Evolutionary conservation across 2,888 invertebrate species (phyloP), one percentile per base, ranked within the genome.

Genomic region (Oithona nana): DNA sequence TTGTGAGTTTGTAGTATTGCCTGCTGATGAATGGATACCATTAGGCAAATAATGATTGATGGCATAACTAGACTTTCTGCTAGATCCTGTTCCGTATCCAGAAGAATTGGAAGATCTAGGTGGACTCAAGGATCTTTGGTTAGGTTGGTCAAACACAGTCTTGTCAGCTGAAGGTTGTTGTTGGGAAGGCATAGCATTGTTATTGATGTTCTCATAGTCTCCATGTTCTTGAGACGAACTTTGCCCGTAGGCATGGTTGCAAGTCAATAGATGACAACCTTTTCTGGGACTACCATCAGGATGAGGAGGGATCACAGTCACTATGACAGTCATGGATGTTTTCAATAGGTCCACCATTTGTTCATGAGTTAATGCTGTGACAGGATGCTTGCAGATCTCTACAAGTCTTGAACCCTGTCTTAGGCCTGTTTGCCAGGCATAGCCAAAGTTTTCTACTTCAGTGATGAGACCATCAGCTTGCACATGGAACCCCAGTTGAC

Each of bases 381-480:
- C 87, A 30, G 89, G 88, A 26, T 89, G 84, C 72, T 87, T 86
- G 70, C 88, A 88, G 68, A 88, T 87, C 75, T 95, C 93, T 1
- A 94, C 88, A 66, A 95, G 78, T 20, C 93, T 80, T 59, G 87
- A 87, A 64, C 90, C 90, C 71, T 88, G 88, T 56, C 87, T 76
- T 56, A 95, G 78, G n/a, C 93, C 94, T 1, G 88, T 86, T 66
- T 75, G 73, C 72, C 74, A 77, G 39, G 77, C 77, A 66, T 73
- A 71, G 48, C 77, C 75, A 66, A 73, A 73, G 65, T 71, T 72
- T 66, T 71, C 65, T 28, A 67, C 90, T 69, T 90, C 86, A 2
- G 92, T 92, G 30, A 94, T 89, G 28, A 94, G 82, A 2, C 94
- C 94, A 73, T 92, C 92, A 20, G 87, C 86, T 70, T 90, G 89